phyloP scores from a whole-genome alignment of 1,140 invertebrate species.

The Eupristina koningsbergeri region DNA sequence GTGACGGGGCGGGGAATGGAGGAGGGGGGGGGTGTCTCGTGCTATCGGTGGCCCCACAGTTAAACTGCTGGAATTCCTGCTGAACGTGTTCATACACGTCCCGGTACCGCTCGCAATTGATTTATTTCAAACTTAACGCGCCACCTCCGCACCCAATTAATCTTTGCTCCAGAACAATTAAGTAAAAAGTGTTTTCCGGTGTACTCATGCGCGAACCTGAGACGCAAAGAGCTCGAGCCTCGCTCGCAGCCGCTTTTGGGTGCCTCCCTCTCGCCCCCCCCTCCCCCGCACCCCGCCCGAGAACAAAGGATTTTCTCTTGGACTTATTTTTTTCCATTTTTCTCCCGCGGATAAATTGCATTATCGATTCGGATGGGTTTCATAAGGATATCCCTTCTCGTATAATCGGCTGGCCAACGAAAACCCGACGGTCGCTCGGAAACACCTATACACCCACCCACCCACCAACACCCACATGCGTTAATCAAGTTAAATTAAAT shows the following conservation, averaged over 20 bases:
- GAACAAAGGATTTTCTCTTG: background rate
- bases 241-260: no score
- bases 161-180: conserved; percentile 27
- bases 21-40: background rate
- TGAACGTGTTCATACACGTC: conserved; percentile 51
- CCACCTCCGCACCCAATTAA: background rate
- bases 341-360: background rate
- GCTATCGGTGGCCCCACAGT: conserved; percentile 44
- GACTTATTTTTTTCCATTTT: background rate
- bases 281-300: no score
- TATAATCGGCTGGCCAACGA: background rate
- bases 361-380: conserved; percentile 7
- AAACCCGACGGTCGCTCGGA: background rate
- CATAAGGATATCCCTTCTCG: background rate
- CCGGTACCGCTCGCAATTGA: conserved; percentile 48
- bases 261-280: no score
- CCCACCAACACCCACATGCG: background rate
- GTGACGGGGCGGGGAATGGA: no score
- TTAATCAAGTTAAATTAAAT: background rate
- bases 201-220: no score
- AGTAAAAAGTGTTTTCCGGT: conserved; percentile 21
- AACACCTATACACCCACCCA: no score
- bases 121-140: conserved; percentile 32
- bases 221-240: background rate
- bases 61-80: conserved; percentile 44